Percentiles rank a stretch among this genome's conserved stretches.
These are phyloP conservation scores for Rhea americana DNA, from an alignment of 2,113 vertebrate genomes.

Conservation along the genomic window DNA sequence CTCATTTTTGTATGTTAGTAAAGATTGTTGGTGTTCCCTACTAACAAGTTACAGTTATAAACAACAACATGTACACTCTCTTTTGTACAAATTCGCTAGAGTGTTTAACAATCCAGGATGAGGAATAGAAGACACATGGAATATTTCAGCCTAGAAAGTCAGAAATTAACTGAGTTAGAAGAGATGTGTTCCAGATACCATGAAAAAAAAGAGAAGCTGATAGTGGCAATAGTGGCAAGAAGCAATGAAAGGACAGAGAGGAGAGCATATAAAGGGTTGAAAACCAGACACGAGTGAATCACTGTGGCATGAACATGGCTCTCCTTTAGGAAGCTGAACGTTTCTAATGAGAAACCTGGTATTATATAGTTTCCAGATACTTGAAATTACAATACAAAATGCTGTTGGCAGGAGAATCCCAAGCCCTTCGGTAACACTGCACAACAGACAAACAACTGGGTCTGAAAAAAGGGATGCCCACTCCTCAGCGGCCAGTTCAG, in stretches of 20 bases:
- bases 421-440: not conserved
- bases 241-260: not conserved
- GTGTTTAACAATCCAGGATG: not conserved
- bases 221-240: not conserved
- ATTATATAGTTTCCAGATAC: not conserved
- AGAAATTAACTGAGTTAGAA: not conserved
- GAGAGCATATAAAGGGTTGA: not conserved
- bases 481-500: not conserved
- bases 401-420: not conserved
- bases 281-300: not conserved
- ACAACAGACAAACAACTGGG: not conserved
- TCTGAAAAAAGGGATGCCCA: not conserved
- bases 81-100: not conserved
- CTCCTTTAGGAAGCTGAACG: not conserved
- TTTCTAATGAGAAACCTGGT: not conserved
- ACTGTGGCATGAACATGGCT: not conserved
- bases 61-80: not conserved
- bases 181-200: not conserved
- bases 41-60: not conserved
- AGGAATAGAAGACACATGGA: not conserved
- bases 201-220: not conserved
- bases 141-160: not conserved
- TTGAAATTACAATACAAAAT: not conserved
- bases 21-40: not conserved
- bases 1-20: not conserved